Conservation (phyloP, 2,888 invertebrate species). For the Synergus japonicus region DNA sequence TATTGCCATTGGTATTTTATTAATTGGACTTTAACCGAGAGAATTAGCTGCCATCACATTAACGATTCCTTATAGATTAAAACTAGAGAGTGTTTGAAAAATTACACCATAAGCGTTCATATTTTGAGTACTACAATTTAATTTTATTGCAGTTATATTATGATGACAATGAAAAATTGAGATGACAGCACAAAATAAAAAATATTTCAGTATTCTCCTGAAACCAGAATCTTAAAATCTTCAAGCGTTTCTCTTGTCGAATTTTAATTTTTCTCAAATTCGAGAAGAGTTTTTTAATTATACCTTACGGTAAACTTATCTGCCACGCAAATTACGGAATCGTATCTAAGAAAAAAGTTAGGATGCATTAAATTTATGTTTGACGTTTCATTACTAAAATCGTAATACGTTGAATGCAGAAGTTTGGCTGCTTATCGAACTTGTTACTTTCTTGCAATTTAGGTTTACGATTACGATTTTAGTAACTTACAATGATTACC, state of each 20-base stretch:
- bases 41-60: not conserved
- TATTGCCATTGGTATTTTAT: slow-evolving; percentile 37
- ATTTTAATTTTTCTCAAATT: not conserved
- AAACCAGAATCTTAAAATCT: not conserved
- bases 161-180: not conserved
- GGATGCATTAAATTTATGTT: slow-evolving; percentile 1
- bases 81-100: slow-evolving; percentile 23
- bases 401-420: slow-evolving; percentile 20
- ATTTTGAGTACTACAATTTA: slow-evolving; percentile 27
- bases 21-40: slow-evolving; percentile 16
- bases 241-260: not conserved
- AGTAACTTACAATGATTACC: slow-evolving; percentile 16
- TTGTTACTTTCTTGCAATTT: slow-evolving; percentile 33
- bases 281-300: not conserved
- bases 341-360: slow-evolving; percentile 3
- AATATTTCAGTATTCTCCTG: not conserved
- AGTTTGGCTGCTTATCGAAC: slow-evolving; percentile 33
- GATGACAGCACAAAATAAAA: not conserved
- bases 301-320: not conserved
- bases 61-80: slow-evolving; percentile 10
- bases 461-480: slow-evolving; percentile 32
- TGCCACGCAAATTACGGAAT: not conserved
- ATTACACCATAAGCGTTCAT: slow-evolving; percentile 30
- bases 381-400: slow-evolving; percentile 25
- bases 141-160: slow-evolving; percentile 17